Conservation (phyloP, 2,888 invertebrate genomes). For the Heliconius erato region DNA sequence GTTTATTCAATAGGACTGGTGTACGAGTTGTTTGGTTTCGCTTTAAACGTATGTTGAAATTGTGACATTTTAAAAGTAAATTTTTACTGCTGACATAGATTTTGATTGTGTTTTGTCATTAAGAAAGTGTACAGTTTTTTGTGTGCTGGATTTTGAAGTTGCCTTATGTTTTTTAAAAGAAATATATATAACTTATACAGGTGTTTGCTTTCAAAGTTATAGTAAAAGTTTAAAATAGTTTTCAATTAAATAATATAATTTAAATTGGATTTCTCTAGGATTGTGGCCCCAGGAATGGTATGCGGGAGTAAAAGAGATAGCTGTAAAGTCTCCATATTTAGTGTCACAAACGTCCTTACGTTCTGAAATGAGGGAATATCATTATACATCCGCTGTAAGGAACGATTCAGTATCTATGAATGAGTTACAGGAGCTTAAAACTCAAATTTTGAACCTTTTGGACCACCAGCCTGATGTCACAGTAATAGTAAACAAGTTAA, state of each 20-base stretch:
- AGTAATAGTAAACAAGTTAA: conserved; percentile 95
- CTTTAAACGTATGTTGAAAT: conserved; percentile 36
- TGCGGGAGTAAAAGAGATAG: conserved; percentile 98
- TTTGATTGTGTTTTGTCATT: conserved; percentile 42
- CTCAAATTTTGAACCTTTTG: conserved; percentile 93
- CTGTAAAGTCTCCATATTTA: conserved; percentile 97
- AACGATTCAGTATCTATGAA: conserved; percentile 96
- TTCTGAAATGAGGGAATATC: conserved; percentile 97
- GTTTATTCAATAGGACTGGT: conserved; percentile 47
- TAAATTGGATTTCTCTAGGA: conserved; percentile 78
- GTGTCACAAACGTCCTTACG: conserved; percentile 96
- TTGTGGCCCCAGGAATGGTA: conserved; percentile 99
- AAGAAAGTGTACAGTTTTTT: conserved; percentile 35
- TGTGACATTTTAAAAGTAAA: conserved; percentile 25
- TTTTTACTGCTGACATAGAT: conserved; percentile 37
- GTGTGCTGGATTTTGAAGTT: conserved; percentile 36
- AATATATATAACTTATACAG: background rate
- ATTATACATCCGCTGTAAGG: conserved; percentile 98
- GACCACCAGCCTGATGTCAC: conserved; percentile 94
- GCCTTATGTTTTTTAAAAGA: conserved; percentile 5
- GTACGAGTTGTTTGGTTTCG: conserved; percentile 42
- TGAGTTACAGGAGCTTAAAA: conserved; percentile 95
- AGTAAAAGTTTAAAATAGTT: background rate
- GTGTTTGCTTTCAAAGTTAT: conserved; percentile 22
- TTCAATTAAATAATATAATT: background rate